Evolutionary conservation across 2,888 invertebrate genomes (phyloP).

Genomic region (Andrena marginata): DNA sequence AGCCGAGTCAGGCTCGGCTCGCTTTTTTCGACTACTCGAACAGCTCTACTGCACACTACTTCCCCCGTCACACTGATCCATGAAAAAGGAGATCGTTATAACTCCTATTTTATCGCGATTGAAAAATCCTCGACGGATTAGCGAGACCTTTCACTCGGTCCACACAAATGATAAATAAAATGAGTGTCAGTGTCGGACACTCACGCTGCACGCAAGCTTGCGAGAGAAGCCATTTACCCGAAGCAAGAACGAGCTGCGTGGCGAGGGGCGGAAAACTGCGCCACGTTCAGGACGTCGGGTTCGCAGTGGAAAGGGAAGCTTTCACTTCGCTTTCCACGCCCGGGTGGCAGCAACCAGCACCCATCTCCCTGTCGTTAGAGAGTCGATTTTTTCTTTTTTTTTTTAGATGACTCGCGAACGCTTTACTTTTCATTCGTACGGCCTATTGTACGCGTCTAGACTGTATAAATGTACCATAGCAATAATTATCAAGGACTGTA

Average conservation of each 20-base stretch:
- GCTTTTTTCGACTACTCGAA: no score
- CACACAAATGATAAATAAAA: no score
- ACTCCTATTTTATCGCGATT: no score
- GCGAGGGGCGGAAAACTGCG: neutral
- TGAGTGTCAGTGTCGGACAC: no score
- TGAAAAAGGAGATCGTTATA: no score
- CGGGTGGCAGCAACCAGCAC: neutral
- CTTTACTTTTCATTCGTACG: constrained; percentile 59
- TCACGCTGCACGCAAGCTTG: no score
- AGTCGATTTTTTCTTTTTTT: constrained; percentile 25
- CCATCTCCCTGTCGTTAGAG: constrained; percentile 12
- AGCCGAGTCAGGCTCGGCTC: no score
- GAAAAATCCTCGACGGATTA: no score
- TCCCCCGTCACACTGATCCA: no score
- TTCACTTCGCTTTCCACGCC: neutral
- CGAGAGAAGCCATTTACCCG: no score
- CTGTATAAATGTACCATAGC: constrained; percentile 79
- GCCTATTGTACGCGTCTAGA: constrained; percentile 62
- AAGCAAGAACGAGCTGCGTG: neutral
- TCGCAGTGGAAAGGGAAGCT: neutral
- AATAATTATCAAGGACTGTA: constrained; percentile 77
- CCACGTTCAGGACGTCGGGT: neutral
- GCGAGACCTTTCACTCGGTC: no score
- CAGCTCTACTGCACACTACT: no score
- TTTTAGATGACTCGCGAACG: constrained; percentile 39